phyloP scores from a whole-genome alignment of 2,888 invertebrate species.

The Pristionchus mayeri region DNA sequence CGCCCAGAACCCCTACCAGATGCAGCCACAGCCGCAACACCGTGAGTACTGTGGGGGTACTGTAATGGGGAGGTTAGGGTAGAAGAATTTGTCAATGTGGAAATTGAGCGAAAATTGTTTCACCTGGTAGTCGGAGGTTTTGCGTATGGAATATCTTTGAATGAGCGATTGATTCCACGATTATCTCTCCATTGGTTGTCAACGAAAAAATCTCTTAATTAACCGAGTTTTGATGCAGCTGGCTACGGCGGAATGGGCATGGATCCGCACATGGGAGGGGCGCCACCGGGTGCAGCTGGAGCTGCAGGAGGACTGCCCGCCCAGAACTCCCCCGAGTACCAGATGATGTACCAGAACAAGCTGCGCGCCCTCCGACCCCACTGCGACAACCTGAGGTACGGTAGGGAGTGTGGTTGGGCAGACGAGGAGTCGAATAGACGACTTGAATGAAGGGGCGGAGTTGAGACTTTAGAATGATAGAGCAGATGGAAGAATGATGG shows the following conservation, averaged over 20 bases:
- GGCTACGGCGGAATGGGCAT: conserved; percentile 9
- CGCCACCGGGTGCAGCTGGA: background rate
- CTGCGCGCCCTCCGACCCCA: conserved; percentile 55
- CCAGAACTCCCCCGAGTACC: conserved; percentile 24
- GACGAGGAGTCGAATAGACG: no score
- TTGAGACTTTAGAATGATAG: no score
- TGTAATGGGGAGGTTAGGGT: background rate
- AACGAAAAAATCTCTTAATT: background rate
- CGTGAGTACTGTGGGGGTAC: background rate
- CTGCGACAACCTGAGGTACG: conserved; percentile 59
- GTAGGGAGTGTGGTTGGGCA: background rate
- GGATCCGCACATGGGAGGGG: background rate
- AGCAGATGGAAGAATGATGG: background rate
- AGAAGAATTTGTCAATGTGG: no score
- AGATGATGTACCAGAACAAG: conserved; percentile 59
- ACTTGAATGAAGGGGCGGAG: no score
- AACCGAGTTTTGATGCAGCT: background rate
- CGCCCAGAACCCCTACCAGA: conserved; percentile 6
- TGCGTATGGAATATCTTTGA: no score
- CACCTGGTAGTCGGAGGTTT: no score
- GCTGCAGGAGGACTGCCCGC: background rate
- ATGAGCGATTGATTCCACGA: no score
- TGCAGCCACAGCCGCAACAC: background rate
- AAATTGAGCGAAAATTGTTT: no score
- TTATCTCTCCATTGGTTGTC: background rate